Percentiles rank a stretch among this genome's conserved stretches.
Evolutionary conservation across 2,113 vertebrate genomes (phyloP).

Genomic region (Myrmecophaga tridactyla): DNA sequence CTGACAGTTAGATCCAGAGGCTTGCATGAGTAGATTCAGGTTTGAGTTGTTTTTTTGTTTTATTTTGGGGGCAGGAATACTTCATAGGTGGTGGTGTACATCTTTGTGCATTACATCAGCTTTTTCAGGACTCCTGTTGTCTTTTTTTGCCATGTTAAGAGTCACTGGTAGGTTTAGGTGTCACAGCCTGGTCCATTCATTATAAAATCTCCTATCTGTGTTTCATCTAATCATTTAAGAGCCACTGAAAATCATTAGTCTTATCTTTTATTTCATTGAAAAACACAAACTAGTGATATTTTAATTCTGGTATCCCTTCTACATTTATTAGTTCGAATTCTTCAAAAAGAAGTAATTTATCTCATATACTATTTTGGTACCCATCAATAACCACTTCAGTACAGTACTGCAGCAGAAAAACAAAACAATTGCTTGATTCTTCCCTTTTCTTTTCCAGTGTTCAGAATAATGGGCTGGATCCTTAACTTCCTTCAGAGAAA

Average conservation of each 20-base stretch:
- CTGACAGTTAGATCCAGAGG: not conserved
- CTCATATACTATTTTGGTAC: not conserved
- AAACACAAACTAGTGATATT: not conserved
- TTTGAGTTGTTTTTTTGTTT: not conserved
- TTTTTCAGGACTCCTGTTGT: not conserved
- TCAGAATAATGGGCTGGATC: not conserved
- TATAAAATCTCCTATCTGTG: not conserved
- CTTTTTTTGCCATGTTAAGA: not conserved
- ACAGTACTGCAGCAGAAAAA: not conserved
- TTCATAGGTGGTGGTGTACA: rapidly evolving
- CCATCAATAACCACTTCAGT: not conserved
- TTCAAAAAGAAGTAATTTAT: not conserved
- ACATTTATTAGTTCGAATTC: not conserved
- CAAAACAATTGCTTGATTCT: not conserved
- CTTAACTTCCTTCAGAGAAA: not conserved
- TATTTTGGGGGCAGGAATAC: not conserved
- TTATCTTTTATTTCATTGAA: not conserved
- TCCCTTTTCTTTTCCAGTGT: not conserved
- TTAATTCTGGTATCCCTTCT: not conserved
- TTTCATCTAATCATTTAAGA: not conserved
- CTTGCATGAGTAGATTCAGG: not conserved
- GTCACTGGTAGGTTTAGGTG: not conserved
- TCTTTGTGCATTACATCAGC: not conserved
- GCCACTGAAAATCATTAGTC: not conserved
- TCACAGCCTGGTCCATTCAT: not conserved